Evolutionary conservation across 2,888 invertebrate species (phyloP).

Genomic region (Polyommatus iphigenia): DNA sequence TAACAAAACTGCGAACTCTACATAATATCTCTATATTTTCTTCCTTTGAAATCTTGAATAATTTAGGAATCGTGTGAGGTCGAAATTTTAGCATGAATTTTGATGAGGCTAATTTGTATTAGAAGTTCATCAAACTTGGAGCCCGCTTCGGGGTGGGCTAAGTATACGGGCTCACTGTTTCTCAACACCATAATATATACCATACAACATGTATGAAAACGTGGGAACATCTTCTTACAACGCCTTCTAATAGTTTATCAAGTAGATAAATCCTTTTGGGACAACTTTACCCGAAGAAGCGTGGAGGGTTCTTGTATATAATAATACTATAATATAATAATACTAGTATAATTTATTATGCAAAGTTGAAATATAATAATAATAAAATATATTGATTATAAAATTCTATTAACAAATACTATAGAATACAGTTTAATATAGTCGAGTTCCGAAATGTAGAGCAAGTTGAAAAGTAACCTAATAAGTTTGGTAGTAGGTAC

Average conservation of each 20-base stretch:
- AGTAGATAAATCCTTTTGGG: slow-evolving; percentile 17
- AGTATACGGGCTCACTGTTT: slow-evolving; percentile 74
- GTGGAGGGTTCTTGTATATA: not conserved
- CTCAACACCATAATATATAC: slow-evolving; percentile 45
- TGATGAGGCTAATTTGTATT: slow-evolving; percentile 28
- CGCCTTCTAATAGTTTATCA: slow-evolving; percentile 36
- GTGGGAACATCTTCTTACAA: slow-evolving; percentile 56
- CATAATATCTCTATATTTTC: not conserved
- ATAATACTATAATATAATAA: too few species aligned
- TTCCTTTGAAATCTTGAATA: not conserved
- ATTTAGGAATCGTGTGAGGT: slow-evolving; percentile 1
- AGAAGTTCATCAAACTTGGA: slow-evolving; percentile 56
- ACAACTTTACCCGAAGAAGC: not conserved
- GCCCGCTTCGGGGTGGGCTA: slow-evolving; percentile 65
- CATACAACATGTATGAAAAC: slow-evolving; percentile 45
- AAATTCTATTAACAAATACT: not conserved
- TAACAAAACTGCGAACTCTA: not conserved
- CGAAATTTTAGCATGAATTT: not conserved
- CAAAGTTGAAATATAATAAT: too few species aligned
- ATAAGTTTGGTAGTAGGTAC: not conserved
- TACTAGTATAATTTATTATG: too few species aligned
- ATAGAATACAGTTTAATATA: too few species aligned
- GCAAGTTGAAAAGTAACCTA: not conserved
- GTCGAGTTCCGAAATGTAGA: not conserved
- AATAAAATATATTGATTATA: not conserved